Conservation (phyloP, 2,888 invertebrate genomes). For the Acleris cristana region DNA sequence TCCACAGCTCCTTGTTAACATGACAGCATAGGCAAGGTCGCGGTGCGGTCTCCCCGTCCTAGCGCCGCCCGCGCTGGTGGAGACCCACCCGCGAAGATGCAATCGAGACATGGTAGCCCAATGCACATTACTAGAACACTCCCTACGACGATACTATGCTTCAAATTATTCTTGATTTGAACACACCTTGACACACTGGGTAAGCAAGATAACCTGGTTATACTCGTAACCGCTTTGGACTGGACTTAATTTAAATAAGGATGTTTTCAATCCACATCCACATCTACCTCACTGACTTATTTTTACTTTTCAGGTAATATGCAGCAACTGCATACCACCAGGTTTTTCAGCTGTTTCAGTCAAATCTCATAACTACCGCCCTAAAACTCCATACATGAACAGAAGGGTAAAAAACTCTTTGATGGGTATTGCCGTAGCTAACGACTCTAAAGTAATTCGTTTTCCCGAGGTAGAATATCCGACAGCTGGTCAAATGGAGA, state of each 20-base stretch:
- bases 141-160: background rate
- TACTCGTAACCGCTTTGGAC: too few species aligned
- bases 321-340: conserved; percentile 49
- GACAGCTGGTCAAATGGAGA: background rate
- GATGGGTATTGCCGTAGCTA: background rate
- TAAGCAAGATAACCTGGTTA: conserved; percentile 5
- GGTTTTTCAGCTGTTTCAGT: conserved; percentile 40
- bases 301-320: conserved; percentile 51
- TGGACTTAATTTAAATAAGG: too few species aligned
- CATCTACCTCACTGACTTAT: too few species aligned
- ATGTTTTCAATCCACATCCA: too few species aligned
- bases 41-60: too few species aligned
- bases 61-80: too few species aligned
- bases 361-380: conserved; percentile 18
- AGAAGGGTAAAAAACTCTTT: background rate
- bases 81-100: too few species aligned
- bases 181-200: background rate
- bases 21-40: too few species aligned
- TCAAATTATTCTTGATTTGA: background rate
- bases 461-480: conserved; percentile 62
- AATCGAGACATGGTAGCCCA: too few species aligned
- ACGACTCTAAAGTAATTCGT: conserved; percentile 43
- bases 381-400: background rate
- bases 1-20: too few species aligned
- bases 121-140: too few species aligned